These are phyloP conservation scores for Galeopsomyia nigrocyanea DNA, from an alignment of 2,888 invertebrate genomes.

Conservation along the genomic window DNA sequence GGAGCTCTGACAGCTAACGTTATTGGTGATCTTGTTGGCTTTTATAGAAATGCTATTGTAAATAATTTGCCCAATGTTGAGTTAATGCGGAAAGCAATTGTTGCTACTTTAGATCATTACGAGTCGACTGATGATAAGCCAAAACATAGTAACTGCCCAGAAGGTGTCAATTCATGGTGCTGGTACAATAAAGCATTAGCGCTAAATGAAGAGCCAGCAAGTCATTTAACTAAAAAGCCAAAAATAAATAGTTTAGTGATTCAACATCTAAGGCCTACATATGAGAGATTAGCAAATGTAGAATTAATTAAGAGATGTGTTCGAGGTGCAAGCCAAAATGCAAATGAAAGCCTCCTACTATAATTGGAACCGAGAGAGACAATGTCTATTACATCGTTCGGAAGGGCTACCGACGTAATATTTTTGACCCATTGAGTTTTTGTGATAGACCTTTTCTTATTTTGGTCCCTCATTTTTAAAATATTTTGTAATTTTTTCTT, in stretches of 20 bases:
- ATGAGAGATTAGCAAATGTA: background rate
- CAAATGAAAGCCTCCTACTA: conserved; percentile 13
- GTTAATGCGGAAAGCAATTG: background rate
- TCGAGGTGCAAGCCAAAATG: conserved; percentile 2
- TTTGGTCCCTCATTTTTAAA: no score
- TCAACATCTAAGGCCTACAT: background rate
- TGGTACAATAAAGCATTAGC: conserved; percentile 2
- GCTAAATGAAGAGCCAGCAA: background rate
- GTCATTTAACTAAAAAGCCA: background rate
- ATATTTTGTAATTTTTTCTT: no score
- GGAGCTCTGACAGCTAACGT: conserved; percentile 9
- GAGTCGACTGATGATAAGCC: background rate
- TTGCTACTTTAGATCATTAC: conserved; percentile 15
- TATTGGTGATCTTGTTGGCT: background rate
- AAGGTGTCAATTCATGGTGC: conserved; percentile 6
- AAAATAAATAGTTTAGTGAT: background rate
- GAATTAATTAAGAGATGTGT: background rate
- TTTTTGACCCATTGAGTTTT: no score
- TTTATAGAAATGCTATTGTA: background rate
- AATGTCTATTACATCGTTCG: no score
- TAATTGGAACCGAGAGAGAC: no score
- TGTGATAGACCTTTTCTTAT: no score
- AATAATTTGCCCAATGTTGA: background rate
- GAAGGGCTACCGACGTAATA: no score
- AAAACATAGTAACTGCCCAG: conserved; percentile 14